Percentiles rank a stretch among this genome's conserved stretches.
These are phyloP conservation scores for Zoroaster sp. DNA, from an alignment of 53 echinoderm and acorn worm genomes.

Conservation along the genomic window DNA sequence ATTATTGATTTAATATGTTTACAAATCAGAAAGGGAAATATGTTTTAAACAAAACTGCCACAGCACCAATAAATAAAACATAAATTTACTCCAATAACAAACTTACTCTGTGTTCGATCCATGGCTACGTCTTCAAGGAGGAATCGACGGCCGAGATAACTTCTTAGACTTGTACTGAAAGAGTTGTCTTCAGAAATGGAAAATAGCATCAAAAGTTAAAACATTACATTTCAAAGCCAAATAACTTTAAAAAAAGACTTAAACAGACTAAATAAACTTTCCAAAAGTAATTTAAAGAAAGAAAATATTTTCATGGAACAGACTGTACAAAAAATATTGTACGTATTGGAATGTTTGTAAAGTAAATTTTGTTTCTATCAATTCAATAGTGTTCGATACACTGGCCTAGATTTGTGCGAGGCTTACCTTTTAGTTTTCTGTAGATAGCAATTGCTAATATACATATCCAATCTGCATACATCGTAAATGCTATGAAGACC, in stretches of 20 bases:
- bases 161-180: background rate
- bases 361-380: too few relatives aligned
- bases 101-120: constrained; percentile 47
- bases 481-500: background rate
- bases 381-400: too few relatives aligned
- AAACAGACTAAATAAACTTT: too few relatives aligned
- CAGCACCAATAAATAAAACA: too few relatives aligned
- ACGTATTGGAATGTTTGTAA: too few relatives aligned
- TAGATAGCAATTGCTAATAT: background rate
- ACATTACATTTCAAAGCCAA: background rate
- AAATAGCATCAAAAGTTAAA: background rate
- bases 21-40: background rate
- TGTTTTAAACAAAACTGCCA: too few relatives aligned
- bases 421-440: constrained; percentile 3
- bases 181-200: background rate
- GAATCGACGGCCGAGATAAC: constrained; percentile 11
- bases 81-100: too few relatives aligned
- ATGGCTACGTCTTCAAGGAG: constrained; percentile 30
- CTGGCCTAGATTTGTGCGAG: too few relatives aligned
- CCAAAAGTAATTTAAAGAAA: too few relatives aligned
- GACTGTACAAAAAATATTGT: too few relatives aligned
- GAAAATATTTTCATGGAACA: too few relatives aligned
- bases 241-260: background rate
- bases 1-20: background rate
- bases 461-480: constrained; percentile 28